These are phyloP conservation scores for Halictus quadricinctus DNA, from an alignment of 2,888 invertebrate species.

Conservation along the genomic window DNA sequence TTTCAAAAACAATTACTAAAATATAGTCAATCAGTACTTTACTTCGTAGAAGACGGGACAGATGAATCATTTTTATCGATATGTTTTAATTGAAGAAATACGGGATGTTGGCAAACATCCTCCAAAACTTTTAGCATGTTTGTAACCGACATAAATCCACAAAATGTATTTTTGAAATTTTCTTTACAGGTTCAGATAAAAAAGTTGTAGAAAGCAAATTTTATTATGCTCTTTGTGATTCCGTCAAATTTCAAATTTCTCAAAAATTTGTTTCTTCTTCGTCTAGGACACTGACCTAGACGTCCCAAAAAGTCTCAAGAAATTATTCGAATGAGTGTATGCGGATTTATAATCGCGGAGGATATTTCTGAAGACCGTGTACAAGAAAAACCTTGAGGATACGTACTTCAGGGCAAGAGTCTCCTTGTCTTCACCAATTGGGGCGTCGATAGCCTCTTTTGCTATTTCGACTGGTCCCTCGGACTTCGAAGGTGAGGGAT, in stretches of 20 bases:
- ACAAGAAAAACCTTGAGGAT: neutral
- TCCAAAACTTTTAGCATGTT: neutral
- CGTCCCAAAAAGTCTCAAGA: neutral
- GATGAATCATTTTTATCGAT: too few relatives aligned
- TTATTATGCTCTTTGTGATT: too few relatives aligned
- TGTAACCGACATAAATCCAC: neutral
- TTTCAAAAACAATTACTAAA: neutral
- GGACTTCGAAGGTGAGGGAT: conserved; percentile 75
- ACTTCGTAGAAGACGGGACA: neutral
- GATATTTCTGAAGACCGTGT: neutral
- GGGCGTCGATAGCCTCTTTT: conserved; percentile 77
- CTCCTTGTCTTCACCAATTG: conserved; percentile 73
- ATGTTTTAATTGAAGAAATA: neutral
- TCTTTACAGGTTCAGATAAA: neutral
- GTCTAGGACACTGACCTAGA: neutral
- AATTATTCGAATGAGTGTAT: neutral
- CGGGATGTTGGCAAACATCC: neutral
- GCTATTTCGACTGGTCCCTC: conserved; percentile 79
- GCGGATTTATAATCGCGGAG: neutral
- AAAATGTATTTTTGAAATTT: neutral
- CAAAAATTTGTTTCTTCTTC: neutral
- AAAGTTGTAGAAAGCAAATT: too few relatives aligned
- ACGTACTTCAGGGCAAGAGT: conserved; percentile 80
- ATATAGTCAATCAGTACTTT: neutral
- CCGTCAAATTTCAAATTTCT: neutral